These are phyloP conservation scores for Thalassaphorura encarpata DNA, from an alignment of 1,140 invertebrate species.

Conservation along the genomic window DNA sequence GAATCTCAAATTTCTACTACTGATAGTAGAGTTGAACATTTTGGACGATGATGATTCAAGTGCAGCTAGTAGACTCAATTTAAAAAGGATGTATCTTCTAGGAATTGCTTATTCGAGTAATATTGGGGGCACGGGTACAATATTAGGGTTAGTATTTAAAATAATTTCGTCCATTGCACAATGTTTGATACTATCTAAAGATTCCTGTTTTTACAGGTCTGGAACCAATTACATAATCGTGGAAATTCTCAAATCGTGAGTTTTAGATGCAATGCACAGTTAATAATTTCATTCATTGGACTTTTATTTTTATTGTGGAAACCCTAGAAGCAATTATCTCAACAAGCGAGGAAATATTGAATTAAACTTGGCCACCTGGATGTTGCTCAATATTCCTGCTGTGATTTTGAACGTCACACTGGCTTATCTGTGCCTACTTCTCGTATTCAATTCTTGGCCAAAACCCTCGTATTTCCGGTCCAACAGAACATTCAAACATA, in stretches of 20 bases:
- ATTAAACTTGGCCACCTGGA: neutral
- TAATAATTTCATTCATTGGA: too few relatives aligned
- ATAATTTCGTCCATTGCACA: neutral
- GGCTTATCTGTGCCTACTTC: conserved; percentile 53
- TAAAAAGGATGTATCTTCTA: conserved; percentile 50
- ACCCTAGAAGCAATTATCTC: neutral
- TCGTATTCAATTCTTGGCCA: too few relatives aligned
- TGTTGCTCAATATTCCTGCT: neutral
- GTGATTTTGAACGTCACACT: conserved; percentile 62
- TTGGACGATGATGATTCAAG: conserved; percentile 11
- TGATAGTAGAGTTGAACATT: too few relatives aligned
- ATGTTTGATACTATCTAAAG: too few relatives aligned
- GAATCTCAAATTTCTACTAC: too few relatives aligned
- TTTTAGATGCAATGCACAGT: too few relatives aligned
- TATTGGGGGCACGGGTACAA: conserved; percentile 45
- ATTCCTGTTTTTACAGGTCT: conserved; percentile 45
- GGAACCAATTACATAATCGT: conserved; percentile 40
- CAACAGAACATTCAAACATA: too few relatives aligned
- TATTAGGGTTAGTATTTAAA: conserved; percentile 49
- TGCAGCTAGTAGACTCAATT: neutral
- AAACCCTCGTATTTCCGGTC: conserved; percentile 66
- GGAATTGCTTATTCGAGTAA: conserved; percentile 46
- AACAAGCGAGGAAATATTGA: neutral
- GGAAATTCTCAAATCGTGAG: too few relatives aligned
- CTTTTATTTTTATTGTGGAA: neutral